phyloP scores from a whole-genome alignment of 92 coral and sea anemone genomes.

The Epizoanthus illoricatus region DNA sequence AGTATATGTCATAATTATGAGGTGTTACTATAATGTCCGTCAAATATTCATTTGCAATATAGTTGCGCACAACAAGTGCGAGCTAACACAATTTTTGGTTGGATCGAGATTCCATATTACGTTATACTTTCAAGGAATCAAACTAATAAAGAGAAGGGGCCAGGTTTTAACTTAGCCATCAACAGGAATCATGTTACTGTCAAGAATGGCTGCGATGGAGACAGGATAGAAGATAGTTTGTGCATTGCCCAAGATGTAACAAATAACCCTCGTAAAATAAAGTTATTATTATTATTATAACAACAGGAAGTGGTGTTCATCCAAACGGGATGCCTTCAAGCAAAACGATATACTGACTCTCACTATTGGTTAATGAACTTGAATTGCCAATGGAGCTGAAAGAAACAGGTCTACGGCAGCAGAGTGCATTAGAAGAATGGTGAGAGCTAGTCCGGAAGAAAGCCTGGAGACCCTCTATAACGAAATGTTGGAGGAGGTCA shows the following conservation, averaged over 20 bases:
- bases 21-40: conserved; percentile 1
- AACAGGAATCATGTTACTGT: not conserved
- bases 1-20: too few species aligned
- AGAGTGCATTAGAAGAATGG: not conserved
- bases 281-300: too few species aligned
- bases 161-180: not conserved
- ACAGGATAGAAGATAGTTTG: not conserved
- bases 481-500: not conserved
- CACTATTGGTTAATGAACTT: not conserved
- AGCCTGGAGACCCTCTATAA: not conserved
- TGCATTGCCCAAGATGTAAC: not conserved
- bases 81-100: conserved; percentile 12
- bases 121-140: conserved; percentile 11
- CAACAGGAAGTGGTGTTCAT: not conserved
- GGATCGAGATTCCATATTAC: conserved; percentile 5
- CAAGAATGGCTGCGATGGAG: not conserved
- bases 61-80: conserved; percentile 14
- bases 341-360: not conserved
- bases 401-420: not conserved
- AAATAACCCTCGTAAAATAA: too few species aligned
- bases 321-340: not conserved
- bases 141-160: not conserved
- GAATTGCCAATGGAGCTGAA: not conserved
- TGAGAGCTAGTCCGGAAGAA: not conserved
- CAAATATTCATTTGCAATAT: conserved; percentile 2